phyloP scores from a whole-genome alignment of 2,888 invertebrate genomes.

The Dynastes hyllus region DNA sequence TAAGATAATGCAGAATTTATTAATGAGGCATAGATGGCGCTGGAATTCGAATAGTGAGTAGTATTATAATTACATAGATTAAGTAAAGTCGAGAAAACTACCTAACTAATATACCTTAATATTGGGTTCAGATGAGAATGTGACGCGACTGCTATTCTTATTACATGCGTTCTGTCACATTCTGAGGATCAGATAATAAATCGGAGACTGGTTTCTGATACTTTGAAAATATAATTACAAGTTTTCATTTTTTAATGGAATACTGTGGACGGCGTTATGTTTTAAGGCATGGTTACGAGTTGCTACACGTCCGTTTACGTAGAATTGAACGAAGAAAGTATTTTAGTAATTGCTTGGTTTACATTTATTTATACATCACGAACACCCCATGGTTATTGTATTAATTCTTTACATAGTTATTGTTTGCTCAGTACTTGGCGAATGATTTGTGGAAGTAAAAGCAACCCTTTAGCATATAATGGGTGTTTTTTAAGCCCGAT shows the following conservation, averaged over 20 bases:
- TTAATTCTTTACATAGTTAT: too few relatives aligned
- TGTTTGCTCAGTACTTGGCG: too few relatives aligned
- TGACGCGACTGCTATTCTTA: conserved; percentile 53
- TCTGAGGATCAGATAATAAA: conserved; percentile 73
- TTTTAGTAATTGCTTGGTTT: too few relatives aligned
- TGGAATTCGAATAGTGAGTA: conserved; percentile 63
- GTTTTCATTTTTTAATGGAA: conserved; percentile 70
- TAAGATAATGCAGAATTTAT: conserved; percentile 64
- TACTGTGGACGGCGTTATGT: conserved; percentile 62
- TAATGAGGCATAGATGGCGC: conserved; percentile 66
- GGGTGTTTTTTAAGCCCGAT: too few relatives aligned
- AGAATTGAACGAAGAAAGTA: not conserved
- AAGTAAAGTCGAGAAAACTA: conserved; percentile 70
- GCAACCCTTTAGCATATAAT: too few relatives aligned
- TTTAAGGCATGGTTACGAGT: conserved; percentile 49
- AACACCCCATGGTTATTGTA: too few relatives aligned
- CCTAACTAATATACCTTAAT: conserved; percentile 71
- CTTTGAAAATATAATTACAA: conserved; percentile 71
- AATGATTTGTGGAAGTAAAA: too few relatives aligned
- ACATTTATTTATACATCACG: too few relatives aligned
- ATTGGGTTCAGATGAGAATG: conserved; percentile 64
- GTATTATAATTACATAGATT: conserved; percentile 69
- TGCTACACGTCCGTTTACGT: conserved; percentile 1
- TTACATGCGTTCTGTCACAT: conserved; percentile 58
- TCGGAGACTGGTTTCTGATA: conserved; percentile 72